Evolutionary conservation across 2,797 vertebrate genomes (phyloP).

Genomic region (Cyclopterus lumpus): DNA sequence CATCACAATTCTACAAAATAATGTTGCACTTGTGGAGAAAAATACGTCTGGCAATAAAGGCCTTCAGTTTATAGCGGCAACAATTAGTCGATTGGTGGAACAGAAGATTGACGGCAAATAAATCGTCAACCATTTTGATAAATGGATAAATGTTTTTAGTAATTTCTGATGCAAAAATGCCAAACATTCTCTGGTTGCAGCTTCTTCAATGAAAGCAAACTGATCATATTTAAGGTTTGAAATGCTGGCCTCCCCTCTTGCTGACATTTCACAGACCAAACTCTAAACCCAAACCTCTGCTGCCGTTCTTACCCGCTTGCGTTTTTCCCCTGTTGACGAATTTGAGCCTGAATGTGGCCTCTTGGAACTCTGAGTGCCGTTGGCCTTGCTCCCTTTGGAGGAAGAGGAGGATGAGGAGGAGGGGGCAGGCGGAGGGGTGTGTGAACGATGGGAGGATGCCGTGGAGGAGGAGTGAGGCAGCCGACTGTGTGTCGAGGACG

Average conservation of each 20-base stretch:
- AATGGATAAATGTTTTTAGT: not conserved
- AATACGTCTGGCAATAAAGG: not conserved
- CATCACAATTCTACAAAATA: not conserved
- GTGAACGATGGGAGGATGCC: slow-evolving; percentile 58
- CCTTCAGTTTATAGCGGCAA: not conserved
- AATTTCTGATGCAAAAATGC: not conserved
- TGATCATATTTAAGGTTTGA: not conserved
- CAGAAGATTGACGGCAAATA: not conserved
- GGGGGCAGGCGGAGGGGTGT: slow-evolving; percentile 34
- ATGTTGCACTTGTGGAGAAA: not conserved
- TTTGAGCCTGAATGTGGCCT: slow-evolving; percentile 62
- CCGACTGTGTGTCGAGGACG: slow-evolving; percentile 69
- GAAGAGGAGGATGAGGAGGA: slow-evolving; percentile 67
- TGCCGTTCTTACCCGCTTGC: slow-evolving; percentile 70
- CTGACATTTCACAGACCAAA: not conserved
- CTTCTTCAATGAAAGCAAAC: not conserved
- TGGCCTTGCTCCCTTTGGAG: slow-evolving; percentile 78
- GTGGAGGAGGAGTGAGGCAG: slow-evolving; percentile 59
- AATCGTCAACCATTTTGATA: not conserved
- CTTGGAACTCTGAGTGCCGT: slow-evolving; percentile 77
- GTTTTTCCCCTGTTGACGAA: slow-evolving; percentile 79
- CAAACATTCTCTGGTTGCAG: not conserved
- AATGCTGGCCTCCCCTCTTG: not conserved
- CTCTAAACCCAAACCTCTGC: not conserved
- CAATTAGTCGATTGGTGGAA: not conserved